These are phyloP conservation scores for Drosophila novamexicana DNA, from an alignment of 1,140 invertebrate genomes.

Conservation along the genomic window DNA sequence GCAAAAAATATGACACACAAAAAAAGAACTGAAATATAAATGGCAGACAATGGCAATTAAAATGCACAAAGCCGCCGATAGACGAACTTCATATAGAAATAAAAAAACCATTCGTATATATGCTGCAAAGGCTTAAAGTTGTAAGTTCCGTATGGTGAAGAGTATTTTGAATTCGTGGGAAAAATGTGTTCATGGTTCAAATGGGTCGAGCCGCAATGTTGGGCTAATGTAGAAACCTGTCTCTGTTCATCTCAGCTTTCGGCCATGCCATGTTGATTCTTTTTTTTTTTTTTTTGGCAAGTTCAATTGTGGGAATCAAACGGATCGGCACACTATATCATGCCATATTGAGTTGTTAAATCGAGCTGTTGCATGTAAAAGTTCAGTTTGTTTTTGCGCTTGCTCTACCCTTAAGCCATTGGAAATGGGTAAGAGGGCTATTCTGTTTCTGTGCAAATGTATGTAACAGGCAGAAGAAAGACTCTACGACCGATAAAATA, in stretches of 20 bases:
- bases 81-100: constrained; percentile 22
- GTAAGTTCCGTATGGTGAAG: not conserved
- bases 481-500: too few relatives aligned
- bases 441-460: too few relatives aligned
- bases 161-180: not conserved
- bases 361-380: too few relatives aligned
- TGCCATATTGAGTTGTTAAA: too few relatives aligned
- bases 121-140: not conserved
- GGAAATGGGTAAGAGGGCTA: too few relatives aligned
- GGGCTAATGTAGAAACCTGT: not conserved
- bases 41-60: constrained; percentile 40
- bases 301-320: not conserved
- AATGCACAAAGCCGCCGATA: constrained; percentile 35
- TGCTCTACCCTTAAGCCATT: too few relatives aligned
- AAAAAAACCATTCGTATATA: not conserved
- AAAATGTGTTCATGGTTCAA: not conserved
- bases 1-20: not conserved
- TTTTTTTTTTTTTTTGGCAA: not conserved
- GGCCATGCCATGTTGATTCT: not conserved
- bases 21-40: constrained; percentile 8
- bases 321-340: not conserved
- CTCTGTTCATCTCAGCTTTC: not conserved
- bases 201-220: not conserved
- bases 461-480: too few relatives aligned
- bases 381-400: too few relatives aligned